Percentiles rank a stretch among this genome's conserved stretches.
Conservation (phyloP, 2,888 invertebrate species). For the Drosophila atroscutellata region DNA sequence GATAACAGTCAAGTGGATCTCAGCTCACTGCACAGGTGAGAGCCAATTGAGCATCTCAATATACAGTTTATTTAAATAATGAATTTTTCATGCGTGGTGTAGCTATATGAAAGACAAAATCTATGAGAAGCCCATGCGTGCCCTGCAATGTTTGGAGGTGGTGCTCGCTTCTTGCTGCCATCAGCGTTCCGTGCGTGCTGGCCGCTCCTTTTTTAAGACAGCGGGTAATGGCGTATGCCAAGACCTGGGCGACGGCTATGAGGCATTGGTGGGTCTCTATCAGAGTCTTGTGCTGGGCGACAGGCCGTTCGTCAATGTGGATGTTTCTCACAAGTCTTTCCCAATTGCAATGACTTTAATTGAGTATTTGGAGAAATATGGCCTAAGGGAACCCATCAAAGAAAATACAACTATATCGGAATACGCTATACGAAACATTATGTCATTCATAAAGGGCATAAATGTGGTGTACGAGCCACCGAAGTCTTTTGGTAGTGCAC, state of each 20-base stretch:
- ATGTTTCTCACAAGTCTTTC: slow-evolving; percentile 94
- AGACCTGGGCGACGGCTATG: slow-evolving; percentile 91
- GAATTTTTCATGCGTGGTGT: background rate
- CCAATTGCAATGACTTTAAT: slow-evolving; percentile 87
- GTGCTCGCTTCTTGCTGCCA: slow-evolving; percentile 87
- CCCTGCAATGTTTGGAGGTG: slow-evolving; percentile 88
- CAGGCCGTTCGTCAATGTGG: slow-evolving; percentile 95
- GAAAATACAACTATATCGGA: slow-evolving; percentile 4
- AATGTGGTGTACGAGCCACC: slow-evolving; percentile 80
- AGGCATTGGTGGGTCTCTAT: slow-evolving; percentile 97
- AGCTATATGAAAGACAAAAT: slow-evolving; percentile 80
- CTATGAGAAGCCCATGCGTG: slow-evolving; percentile 84
- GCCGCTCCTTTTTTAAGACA: slow-evolving; percentile 91
- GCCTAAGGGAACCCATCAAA: slow-evolving; percentile 4
- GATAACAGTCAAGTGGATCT: slow-evolving; percentile 72
- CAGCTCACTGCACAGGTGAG: slow-evolving; percentile 75
- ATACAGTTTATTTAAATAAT: background rate
- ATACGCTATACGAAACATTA: slow-evolving; percentile 14
- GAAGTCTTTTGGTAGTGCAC: slow-evolving; percentile 53
- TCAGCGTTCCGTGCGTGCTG: slow-evolving; percentile 70
- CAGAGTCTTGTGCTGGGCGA: slow-evolving; percentile 96
- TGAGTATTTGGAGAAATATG: slow-evolving; percentile 84
- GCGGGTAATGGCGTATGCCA: slow-evolving; percentile 68
- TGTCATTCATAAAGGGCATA: slow-evolving; percentile 69
- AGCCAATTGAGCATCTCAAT: background rate